phyloP scores from a whole-genome alignment of 1,140 invertebrate species.

The Harlomillsia oculata region DNA sequence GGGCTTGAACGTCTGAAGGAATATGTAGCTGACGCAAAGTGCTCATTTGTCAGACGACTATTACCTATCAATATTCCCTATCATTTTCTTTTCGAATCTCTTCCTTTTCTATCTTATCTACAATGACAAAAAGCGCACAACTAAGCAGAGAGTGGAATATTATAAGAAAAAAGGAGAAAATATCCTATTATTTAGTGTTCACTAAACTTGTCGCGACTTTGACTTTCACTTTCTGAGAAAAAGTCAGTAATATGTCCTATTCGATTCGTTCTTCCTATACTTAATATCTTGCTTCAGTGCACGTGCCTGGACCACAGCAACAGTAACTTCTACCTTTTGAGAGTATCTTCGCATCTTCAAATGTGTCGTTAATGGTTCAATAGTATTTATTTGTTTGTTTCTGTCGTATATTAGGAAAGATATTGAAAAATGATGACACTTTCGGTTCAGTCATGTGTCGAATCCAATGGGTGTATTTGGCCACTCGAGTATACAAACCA shows the following conservation, averaged over 20 bases:
- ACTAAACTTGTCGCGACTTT: too few species aligned
- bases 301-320: too few species aligned
- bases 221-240: too few species aligned
- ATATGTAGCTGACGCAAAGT: constrained; percentile 29
- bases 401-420: neutral
- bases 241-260: too few species aligned
- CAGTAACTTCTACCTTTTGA: too few species aligned
- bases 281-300: too few species aligned
- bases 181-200: neutral
- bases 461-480: constrained; percentile 19
- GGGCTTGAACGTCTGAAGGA: constrained; percentile 22
- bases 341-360: too few species aligned
- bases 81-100: constrained; percentile 9
- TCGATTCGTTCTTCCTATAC: too few species aligned
- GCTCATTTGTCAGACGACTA: constrained; percentile 28
- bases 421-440: neutral
- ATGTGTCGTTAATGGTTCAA: too few species aligned
- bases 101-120: constrained; percentile 5
- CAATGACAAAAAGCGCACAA: neutral
- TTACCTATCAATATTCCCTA: constrained; percentile 23
- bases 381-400: too few species aligned
- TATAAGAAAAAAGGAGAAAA: neutral
- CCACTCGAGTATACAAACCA: constrained; percentile 9
- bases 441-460: neutral
- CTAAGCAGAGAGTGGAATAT: neutral